These are phyloP conservation scores for Pangasianodon gigas DNA, from an alignment of 2,113 vertebrate genomes.

Conservation along the genomic window DNA sequence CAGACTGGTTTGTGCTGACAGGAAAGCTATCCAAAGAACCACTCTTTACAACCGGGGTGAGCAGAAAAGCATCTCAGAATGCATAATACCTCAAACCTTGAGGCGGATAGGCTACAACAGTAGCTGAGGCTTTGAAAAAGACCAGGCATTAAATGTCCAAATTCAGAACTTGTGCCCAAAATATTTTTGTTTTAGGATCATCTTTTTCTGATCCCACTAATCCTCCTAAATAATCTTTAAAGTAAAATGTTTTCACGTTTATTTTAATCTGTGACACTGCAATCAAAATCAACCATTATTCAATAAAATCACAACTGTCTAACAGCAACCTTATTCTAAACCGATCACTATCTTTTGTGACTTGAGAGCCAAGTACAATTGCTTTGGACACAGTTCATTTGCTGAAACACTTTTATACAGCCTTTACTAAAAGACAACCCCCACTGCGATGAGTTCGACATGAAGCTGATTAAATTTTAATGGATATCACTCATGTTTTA, in stretches of 20 bases:
- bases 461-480: slow-evolving; percentile 48
- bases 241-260: background rate
- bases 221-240: background rate
- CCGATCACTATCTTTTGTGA: slow-evolving; percentile 46
- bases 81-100: background rate
- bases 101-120: background rate
- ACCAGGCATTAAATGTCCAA: background rate
- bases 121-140: background rate
- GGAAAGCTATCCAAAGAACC: background rate
- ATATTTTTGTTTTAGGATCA: background rate
- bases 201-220: background rate
- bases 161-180: background rate
- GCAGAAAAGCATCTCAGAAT: background rate
- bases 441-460: slow-evolving; percentile 10
- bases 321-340: slow-evolving; percentile 56
- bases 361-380: slow-evolving; percentile 4
- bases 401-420: slow-evolving; percentile 29
- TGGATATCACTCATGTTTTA: slow-evolving; percentile 42
- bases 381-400: slow-evolving; percentile 29
- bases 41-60: background rate
- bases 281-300: background rate
- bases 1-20: background rate
- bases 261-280: background rate
- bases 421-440: slow-evolving; percentile 36
- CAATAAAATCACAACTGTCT: background rate